Percentiles rank a stretch among this genome's conserved stretches.
Conservation (phyloP, 2,888 invertebrate genomes). For the Hypolimnas misippus region DNA sequence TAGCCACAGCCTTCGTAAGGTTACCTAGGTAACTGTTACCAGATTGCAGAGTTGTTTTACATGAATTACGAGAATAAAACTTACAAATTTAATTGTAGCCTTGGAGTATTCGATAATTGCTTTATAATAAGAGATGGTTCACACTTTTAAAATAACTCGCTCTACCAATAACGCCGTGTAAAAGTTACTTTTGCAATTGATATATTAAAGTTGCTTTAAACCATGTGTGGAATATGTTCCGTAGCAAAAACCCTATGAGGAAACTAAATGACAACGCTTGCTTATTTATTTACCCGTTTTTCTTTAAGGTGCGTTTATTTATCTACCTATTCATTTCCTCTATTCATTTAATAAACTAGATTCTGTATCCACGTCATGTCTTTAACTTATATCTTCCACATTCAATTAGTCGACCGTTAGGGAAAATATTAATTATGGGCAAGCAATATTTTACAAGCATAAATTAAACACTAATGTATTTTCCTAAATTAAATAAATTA, state of each 20-base stretch:
- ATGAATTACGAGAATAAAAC: too few relatives aligned
- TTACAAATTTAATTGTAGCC: too few relatives aligned
- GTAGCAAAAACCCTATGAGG: slow-evolving; percentile 20
- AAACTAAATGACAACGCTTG: slow-evolving; percentile 14
- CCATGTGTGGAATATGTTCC: slow-evolving; percentile 16
- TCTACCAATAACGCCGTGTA: slow-evolving; percentile 4
- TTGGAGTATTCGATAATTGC: too few relatives aligned
- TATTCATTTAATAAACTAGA: slow-evolving; percentile 8
- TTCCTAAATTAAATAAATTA: background rate
- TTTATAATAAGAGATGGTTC: background rate
- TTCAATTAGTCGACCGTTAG: background rate
- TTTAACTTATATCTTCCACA: background rate
- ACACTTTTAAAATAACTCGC: slow-evolving; percentile 5
- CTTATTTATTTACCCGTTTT: slow-evolving; percentile 22
- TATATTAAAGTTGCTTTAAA: slow-evolving; percentile 7
- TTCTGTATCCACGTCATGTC: background rate
- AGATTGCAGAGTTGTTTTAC: too few relatives aligned
- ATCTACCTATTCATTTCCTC: slow-evolving; percentile 10
- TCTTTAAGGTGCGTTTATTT: slow-evolving; percentile 8
- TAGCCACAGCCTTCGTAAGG: too few relatives aligned
- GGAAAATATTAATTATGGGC: background rate
- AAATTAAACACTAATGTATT: background rate
- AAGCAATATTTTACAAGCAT: too few relatives aligned
- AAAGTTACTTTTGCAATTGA: slow-evolving; percentile 11
- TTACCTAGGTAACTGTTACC: too few relatives aligned